Conservation (phyloP, 1,140 invertebrate genomes). For the Leptinotarsa lineolata region DNA sequence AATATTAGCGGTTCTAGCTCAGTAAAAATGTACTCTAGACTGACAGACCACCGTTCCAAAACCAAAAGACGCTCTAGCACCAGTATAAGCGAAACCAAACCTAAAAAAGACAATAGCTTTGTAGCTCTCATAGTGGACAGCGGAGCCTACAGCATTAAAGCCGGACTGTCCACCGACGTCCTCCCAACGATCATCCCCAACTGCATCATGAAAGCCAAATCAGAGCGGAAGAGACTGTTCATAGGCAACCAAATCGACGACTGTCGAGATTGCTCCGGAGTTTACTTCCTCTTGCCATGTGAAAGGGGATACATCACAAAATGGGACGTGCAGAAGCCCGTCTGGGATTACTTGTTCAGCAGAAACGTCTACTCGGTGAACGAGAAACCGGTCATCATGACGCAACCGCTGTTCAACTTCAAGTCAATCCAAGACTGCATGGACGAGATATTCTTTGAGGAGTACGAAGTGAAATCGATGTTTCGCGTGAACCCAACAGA, state of each 20-base stretch:
- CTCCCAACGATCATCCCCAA: constrained; percentile 85
- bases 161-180: constrained; percentile 71
- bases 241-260: constrained; percentile 94
- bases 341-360: constrained; percentile 96
- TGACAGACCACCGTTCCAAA: not conserved
- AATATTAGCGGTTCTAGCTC: not conserved
- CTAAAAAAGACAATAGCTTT: constrained; percentile 20
- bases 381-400: constrained; percentile 83
- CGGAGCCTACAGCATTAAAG: constrained; percentile 84
- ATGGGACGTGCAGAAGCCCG: constrained; percentile 93
- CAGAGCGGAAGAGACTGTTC: constrained; percentile 89
- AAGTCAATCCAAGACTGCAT: constrained; percentile 89
- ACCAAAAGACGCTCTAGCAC: constrained; percentile 34
- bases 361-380: constrained; percentile 82
- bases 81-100: constrained; percentile 19
- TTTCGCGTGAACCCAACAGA: constrained; percentile 78
- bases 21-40: constrained; percentile 17
- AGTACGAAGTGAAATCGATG: constrained; percentile 89
- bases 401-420: constrained; percentile 96
- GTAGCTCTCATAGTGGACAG: constrained; percentile 77
- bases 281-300: constrained; percentile 93
- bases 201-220: constrained; percentile 97
- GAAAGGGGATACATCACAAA: constrained; percentile 95
- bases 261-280: constrained; percentile 90
- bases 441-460: constrained; percentile 96